Percentiles rank a stretch among this genome's conserved stretches.
phyloP scores from a whole-genome alignment of 1,140 invertebrate species.

The Bombus difficillimus region DNA sequence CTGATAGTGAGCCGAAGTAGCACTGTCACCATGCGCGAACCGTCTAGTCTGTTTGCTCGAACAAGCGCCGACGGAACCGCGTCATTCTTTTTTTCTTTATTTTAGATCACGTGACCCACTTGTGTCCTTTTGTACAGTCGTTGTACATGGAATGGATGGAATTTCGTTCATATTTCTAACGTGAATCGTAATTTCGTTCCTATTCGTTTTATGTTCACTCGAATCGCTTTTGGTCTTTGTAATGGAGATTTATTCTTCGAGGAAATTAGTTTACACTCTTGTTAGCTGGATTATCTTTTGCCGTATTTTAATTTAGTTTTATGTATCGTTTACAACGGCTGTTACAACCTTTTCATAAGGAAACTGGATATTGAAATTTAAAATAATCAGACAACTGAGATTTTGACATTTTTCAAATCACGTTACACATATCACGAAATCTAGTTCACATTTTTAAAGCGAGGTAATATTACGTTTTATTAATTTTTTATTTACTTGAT shows the following conservation, averaged over 20 bases:
- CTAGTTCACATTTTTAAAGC: background rate
- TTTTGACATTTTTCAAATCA: background rate
- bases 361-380: background rate
- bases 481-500: background rate
- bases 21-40: conserved; percentile 48
- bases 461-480: background rate
- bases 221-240: background rate
- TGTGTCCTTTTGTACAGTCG: background rate
- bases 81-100: background rate
- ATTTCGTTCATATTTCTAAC: background rate
- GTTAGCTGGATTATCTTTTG: background rate
- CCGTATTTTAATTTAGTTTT: background rate
- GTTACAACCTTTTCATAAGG: background rate
- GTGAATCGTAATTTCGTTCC: background rate
- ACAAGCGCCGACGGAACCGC: conserved; percentile 21
- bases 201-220: background rate
- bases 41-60: conserved; percentile 44
- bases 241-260: background rate
- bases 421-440: background rate
- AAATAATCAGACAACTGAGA: background rate
- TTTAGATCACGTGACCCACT: no score
- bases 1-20: conserved; percentile 39
- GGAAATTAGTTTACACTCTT: background rate
- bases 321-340: background rate
- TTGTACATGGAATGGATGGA: background rate